Base-by-base conservation (phyloP, 2,113 vertebrate genomes). In the Percina caprodes region DNA sequence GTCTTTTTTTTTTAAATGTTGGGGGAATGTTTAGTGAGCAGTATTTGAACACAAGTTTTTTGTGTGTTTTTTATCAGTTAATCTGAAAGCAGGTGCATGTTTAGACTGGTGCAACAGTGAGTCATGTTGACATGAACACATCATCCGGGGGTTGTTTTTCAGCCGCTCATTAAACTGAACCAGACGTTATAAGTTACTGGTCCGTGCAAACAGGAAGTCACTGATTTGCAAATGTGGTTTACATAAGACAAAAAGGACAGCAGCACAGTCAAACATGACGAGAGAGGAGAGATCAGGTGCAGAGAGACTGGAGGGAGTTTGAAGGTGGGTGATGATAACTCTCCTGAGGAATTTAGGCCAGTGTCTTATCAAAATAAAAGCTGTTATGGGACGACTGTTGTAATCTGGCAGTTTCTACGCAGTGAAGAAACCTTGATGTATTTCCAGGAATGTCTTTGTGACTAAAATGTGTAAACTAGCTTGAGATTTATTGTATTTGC, bases 341-440 rank as follows among this genome's bases (percentile, higher is more conserved):
- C 18, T 33, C 6, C 18, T 18, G 3, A 42, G 52, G 26, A 51
- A n/a, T 14, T 45, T 35, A 3, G 23, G 26, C n/a, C 26, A 1
- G 10, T 48, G 26, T 9, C 56, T 51, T 73, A 62, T 79, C 80
- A 82, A 79, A 79, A 83, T 68, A 81, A 73, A 66, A 61, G n/a
- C 33, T 12, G 24, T 5, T 63, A 18, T 30, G 5, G 18, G 42
- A 42, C 8, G 35, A 21, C 30, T 63, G 61, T 26, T 24, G 11
- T 39, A 13, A 61, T n/a, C 63, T 45, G n/a, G 26, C 33, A 68
- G 61, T 54, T 60, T 45, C 21, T 65, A 16, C 39, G 24, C 9
- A 13, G 4, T 18, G 12, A 48, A 33, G 30, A 9, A 35, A 23
- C 8, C 21, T 23, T 23, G n/a, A 15, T 55, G 9, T 30, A 15